Percentiles rank a stretch among this genome's conserved stretches.
Evolutionary conservation across 2,113 vertebrate species (phyloP).

Genomic region (Motacilla tschutschensis): DNA sequence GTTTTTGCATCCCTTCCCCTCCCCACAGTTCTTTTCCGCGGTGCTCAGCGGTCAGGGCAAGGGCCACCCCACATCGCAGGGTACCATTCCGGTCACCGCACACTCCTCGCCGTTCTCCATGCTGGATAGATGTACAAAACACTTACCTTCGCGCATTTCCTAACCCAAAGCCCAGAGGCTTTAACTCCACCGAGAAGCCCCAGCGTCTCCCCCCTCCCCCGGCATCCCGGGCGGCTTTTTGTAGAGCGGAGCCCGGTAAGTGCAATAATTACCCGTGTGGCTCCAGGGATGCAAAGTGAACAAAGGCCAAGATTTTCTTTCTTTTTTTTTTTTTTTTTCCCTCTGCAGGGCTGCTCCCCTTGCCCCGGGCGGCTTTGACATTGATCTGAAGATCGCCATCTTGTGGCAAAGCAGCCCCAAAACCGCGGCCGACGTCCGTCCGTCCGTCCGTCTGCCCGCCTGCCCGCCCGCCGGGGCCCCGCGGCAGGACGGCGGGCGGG

Average conservation of each 20-base stretch:
- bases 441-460: background rate
- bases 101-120: background rate
- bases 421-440: background rate
- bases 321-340: background rate
- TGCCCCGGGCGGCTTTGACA: conserved; percentile 90
- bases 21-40: background rate
- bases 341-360: conserved; percentile 45
- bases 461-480: background rate
- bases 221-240: background rate
- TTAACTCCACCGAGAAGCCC: conserved; percentile 4
- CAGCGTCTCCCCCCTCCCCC: background rate
- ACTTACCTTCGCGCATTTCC: conserved; percentile 69
- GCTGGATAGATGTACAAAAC: conserved; percentile 2
- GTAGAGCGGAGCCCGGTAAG: conserved; percentile 28
- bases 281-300: conserved; percentile 75
- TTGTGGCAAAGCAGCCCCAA: conserved; percentile 75
- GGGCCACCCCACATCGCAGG: background rate
- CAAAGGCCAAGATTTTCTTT: conserved; percentile 74
- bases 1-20: background rate
- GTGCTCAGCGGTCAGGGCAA: background rate
- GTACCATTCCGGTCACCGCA: background rate
- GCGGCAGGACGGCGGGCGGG: background rate
- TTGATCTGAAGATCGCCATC: conserved; percentile 96
- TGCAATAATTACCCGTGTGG: conserved; percentile 71
- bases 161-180: conserved; percentile 4